Evolutionary conservation across 2,888 invertebrate species (phyloP), one percentile per base, ranked within the genome.

Genomic region (Aspidiotus destructor): DNA sequence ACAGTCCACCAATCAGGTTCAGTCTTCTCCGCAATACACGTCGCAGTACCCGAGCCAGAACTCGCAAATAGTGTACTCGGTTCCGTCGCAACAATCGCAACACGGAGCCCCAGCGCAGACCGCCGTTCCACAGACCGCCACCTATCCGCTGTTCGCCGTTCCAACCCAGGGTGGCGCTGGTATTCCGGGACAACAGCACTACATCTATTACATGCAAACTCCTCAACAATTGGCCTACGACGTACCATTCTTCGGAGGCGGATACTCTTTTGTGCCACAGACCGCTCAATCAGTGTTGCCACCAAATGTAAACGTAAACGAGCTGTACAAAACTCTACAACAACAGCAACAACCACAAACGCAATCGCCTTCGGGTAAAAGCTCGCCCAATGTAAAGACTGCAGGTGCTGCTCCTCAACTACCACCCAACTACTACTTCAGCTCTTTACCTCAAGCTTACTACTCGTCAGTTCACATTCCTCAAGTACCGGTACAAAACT

Each of bases 381-480:
- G 11, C 48, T 2, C n/a, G 10, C 48, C 48, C n/a, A 40, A 54
- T 6, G 16, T 63, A 1, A 64, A 64, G 57, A 63, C 63, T 11
- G 41, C 52, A 13, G 55, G 1, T 7, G 55, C 6, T 13, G 10
- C 55, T n/a, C 17, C 58, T 3, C 48, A 48, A n/a, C 11, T 48
- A 13, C 48, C 48, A 48, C 11, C 48, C 11, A 28, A 28, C 28
- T 28, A 28, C 5, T 48, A 48, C 48, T 48, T 48, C 48, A 54
- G 42, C 16, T 28, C 67, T 40, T 41, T 67, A 11, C 63, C 52
- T 2, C 52, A 54, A n/a, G 2, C 63, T 6, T 63, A 63, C 41
- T 67, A 67, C 60, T 60, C 58, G 48, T 58, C 67, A 40, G 67
- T 67, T 15, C n/a, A n/a, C 10, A 60, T 60, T 52, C n/a, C 48